Evolutionary conservation across 2,113 vertebrate species (phyloP), one percentile per base, ranked within the genome.

Genomic region (Cryptotis parvus): DNA sequence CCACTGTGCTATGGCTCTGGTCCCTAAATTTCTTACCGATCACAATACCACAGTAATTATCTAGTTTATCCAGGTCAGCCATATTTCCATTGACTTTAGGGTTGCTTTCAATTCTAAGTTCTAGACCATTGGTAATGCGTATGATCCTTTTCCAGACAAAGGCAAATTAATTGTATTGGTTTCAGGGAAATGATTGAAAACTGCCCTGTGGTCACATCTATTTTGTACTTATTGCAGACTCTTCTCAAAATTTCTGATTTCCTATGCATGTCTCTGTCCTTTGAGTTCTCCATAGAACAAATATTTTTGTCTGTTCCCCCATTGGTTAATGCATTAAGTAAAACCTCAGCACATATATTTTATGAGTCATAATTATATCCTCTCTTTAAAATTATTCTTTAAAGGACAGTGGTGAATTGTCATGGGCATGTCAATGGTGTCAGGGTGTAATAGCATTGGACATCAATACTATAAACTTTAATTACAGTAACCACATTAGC

Each of bases 351-450:
- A 93, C 8, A 37, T 55, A 24, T 10, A 61, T 27, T 84, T 86
- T 24, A 58, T n/a, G 35, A 92, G 35, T 92, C 66, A 81, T 45
- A 43, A 81, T 65, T 72, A 80, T 9, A 79, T 26, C 58, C 20
- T 91, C 68, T 93, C 80, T 93, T 65, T 72, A 70, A 84, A 91
- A 39, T 86, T 33, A 72, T 43, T 35, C 45, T 86, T 70, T 88
- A 58, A 58, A 58, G 5, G 18, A 58, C 55, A 58, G 55, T 58
- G 55, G 55, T 6, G 55, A 20, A 24, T 7, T 3, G 55, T 24
- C 55, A 58, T 18, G 55, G 22, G 55, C 55, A 20, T 20, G 20
- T 58, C 22, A 7, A 6, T 58, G 20, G 55, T 58, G 55, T 20
- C 55, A 58, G 55, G 18, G 20, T 55, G 20, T 55, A 52, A 16